Percentiles rank a stretch among this genome's conserved stretches.
phyloP scores from a whole-genome alignment of 2,797 vertebrate genomes.

The Sebastes jordani region DNA sequence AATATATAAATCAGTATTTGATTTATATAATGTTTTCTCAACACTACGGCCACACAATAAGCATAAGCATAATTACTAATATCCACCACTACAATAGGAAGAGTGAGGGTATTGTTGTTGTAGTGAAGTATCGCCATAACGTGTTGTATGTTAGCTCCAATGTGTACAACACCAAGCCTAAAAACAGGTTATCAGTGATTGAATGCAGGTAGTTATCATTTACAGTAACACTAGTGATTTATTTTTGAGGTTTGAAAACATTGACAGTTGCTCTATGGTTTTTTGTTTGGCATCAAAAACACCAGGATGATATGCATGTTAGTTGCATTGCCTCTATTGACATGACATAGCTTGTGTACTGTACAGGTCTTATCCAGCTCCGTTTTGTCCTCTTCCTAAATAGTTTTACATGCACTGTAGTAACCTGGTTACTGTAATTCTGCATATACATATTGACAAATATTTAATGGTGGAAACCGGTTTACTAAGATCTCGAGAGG shows the following conservation, averaged over 20 bases:
- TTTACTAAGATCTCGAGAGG: neutral
- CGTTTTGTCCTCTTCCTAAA: neutral
- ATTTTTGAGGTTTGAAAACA: neutral
- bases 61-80: neutral
- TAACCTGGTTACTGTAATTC: neutral
- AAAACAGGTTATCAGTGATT: conserved; percentile 11
- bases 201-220: conserved; percentile 5
- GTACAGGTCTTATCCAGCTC: neutral
- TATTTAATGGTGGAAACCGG: neutral
- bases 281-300: neutral
- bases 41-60: neutral
- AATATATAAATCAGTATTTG: neutral
- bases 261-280: neutral
- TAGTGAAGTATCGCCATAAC: neutral
- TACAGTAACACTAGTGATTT: neutral
- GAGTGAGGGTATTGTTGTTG: neutral
- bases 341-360: neutral
- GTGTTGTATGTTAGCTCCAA: neutral
- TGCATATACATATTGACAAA: neutral
- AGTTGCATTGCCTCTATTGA: neutral
- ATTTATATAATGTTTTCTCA: neutral
- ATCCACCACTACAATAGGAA: neutral
- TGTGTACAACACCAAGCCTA: neutral
- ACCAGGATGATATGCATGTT: neutral
- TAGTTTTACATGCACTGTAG: neutral